Percentiles rank a stretch among this genome's conserved stretches.
Conservation (phyloP, 1,140 invertebrate genomes). For the Drosophila watanabei region DNA sequence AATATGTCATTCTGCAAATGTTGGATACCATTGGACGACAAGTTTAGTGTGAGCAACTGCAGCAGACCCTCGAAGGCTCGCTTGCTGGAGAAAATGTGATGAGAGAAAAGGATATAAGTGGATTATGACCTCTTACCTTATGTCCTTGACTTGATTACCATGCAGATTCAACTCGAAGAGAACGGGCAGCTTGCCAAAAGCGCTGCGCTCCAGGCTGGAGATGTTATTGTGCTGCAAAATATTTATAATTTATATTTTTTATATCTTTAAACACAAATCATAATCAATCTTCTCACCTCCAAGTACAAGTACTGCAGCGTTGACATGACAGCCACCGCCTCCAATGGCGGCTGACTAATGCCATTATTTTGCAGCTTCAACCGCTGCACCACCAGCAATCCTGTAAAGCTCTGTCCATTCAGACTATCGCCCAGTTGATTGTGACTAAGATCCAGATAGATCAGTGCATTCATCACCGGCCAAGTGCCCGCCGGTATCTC, state of each 20-base stretch:
- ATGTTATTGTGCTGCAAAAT: conserved; percentile 91
- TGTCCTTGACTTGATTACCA: conserved; percentile 90
- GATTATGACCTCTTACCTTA: conserved; percentile 83
- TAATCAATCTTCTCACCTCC: conserved; percentile 86
- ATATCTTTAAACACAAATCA: accelerated
- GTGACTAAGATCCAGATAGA: conserved; percentile 91
- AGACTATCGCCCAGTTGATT: conserved; percentile 91
- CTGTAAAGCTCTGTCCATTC: conserved; percentile 89
- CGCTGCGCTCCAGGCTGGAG: conserved; percentile 89
- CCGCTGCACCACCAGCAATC: conserved; percentile 91
- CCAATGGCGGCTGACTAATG: conserved; percentile 90
- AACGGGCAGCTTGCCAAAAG: conserved; percentile 94
- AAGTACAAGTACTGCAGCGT: conserved; percentile 94
- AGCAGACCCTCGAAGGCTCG: conserved; percentile 93
- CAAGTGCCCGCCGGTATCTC: conserved; percentile 89
- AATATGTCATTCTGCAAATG: conserved; percentile 93
- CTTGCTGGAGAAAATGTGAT: conserved; percentile 69
- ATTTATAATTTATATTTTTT: background rate
- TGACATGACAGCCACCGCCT: conserved; percentile 90
- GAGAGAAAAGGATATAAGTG: background rate
- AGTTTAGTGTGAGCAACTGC: conserved; percentile 92
- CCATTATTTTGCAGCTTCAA: conserved; percentile 91
- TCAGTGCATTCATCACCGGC: conserved; percentile 95
- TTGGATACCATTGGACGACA: conserved; percentile 90
- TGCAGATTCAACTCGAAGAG: conserved; percentile 93